Conservation (phyloP, 2,797 vertebrate species). For the Sus cebifrons region DNA sequence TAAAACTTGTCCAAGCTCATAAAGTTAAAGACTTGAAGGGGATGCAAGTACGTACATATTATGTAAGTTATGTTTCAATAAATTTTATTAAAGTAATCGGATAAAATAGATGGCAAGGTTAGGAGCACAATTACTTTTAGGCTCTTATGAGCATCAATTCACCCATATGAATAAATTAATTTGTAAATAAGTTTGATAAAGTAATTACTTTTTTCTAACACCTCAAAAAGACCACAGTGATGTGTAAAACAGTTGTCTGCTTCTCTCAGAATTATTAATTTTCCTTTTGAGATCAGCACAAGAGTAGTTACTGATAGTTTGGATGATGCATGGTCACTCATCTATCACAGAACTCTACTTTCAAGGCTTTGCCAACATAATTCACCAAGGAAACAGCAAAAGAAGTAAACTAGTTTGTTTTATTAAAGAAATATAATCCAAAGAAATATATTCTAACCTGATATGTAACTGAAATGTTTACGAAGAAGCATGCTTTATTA, state of each 20-base stretch:
- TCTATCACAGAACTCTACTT: not conserved
- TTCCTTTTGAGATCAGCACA: not conserved
- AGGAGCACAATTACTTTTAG: not conserved
- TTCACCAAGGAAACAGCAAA: not conserved
- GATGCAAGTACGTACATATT: not conserved
- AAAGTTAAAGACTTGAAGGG: not conserved
- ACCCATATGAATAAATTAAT: not conserved
- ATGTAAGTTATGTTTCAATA: not conserved
- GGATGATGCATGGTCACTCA: not conserved
- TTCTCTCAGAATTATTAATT: conserved; percentile 20
- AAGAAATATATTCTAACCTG: not conserved
- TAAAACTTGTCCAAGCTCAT: not conserved
- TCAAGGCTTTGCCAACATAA: not conserved
- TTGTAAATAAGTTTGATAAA: not conserved
- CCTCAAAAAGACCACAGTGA: not conserved
- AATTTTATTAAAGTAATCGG: not conserved
- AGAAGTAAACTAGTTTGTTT: not conserved
- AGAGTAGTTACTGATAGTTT: not conserved
- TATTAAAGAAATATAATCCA: conserved; percentile 3
- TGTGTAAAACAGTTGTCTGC: not conserved
- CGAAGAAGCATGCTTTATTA: not conserved
- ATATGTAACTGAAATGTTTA: not conserved
- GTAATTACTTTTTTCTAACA: not conserved
- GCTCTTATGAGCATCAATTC: not conserved
- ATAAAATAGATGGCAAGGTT: not conserved